A percentile compares a stretch with the other conserved stretches of the same genome.
phyloP scores from a whole-genome alignment of 2,113 vertebrate genomes.

The Promerops cafer region DNA sequence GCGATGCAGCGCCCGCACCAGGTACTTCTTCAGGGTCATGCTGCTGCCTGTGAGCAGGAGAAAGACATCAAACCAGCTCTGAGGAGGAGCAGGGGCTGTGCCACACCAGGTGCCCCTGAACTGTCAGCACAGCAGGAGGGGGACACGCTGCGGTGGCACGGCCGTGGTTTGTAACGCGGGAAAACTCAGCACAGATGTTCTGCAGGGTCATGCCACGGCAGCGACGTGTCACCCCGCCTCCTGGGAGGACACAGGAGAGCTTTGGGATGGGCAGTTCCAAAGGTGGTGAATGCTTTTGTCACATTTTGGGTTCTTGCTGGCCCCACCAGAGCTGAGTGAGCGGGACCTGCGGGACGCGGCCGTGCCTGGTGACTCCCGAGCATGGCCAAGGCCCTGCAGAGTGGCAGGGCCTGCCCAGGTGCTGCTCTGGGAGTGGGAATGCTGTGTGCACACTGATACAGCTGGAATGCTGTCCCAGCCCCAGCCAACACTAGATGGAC shows the following conservation, averaged over 20 bases:
- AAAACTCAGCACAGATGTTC: neutral
- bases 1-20: constrained; percentile 71
- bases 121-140: neutral
- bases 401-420: neutral
- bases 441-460: neutral
- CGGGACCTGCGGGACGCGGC: accelerated
- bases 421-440: neutral
- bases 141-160: accelerated
- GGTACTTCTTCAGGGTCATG: constrained; percentile 72
- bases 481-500: neutral
- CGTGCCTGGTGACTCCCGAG: accelerated
- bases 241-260: neutral
- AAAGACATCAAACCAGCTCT: accelerated
- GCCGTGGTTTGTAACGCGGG: accelerated
- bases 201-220: neutral
- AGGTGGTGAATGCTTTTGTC: neutral
- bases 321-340: neutral
- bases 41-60: neutral
- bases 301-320: neutral
- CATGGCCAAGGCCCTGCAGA: neutral
- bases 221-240: accelerated
- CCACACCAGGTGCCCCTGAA: accelerated
- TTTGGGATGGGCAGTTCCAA: neutral
- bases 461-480: neutral
- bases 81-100: neutral